Percentiles rank a stretch among this genome's conserved stretches.
Evolutionary conservation across 2,888 invertebrate genomes (phyloP).

Genomic region (Ichneumoninae sp.): DNA sequence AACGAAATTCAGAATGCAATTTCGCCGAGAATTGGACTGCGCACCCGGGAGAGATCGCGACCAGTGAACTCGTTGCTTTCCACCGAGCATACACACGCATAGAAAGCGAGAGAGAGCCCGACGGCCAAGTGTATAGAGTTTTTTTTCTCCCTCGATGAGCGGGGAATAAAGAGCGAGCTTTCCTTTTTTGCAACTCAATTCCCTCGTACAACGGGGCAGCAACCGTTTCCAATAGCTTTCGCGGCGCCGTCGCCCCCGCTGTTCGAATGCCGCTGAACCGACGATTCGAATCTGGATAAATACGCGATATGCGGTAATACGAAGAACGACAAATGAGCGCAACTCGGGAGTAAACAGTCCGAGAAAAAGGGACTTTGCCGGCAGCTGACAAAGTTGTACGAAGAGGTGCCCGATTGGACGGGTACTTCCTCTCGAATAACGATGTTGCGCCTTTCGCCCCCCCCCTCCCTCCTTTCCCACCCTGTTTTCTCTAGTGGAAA

Average conservation of each 20-base stretch:
- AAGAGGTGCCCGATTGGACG: not conserved
- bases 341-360: constrained; percentile 7
- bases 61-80: constrained; percentile 28
- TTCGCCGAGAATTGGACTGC: constrained; percentile 47
- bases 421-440: constrained; percentile 26
- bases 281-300: constrained; percentile 31
- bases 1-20: constrained; percentile 69
- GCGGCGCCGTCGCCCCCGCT: not conserved
- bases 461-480: constrained; percentile 10
- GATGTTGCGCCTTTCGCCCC: constrained; percentile 25
- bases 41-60: constrained; percentile 35
- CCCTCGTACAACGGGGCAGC: constrained; percentile 16
- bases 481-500: constrained; percentile 26
- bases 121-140: constrained; percentile 37
- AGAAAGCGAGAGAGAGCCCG: constrained; percentile 6
- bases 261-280: not conserved
- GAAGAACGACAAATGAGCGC: constrained; percentile 3
- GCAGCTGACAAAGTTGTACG: constrained; percentile 18
- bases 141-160: not conserved
- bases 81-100: not conserved
- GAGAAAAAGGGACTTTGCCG: constrained; percentile 13
- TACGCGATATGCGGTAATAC: constrained; percentile 10
- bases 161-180: constrained; percentile 20
- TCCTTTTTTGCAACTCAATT: constrained; percentile 34
- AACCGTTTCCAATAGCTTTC: constrained; percentile 29